Evolutionary conservation across 2,113 vertebrate species (phyloP).

Genomic region (rabbit (Oryctolagus cuniculus)): mOryCun1.1 NC_091440.1:41242001-41242500

Average conservation of each 20-base stretch:
- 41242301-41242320: conserved; percentile 67
- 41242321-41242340: conserved; percentile 63
- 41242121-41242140: background rate
- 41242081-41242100: background rate
- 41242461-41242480: conserved; percentile 51
- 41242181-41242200: background rate
- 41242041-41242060: background rate
- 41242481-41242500: background rate
- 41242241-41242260: background rate
- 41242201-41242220: background rate
- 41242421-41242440: conserved; percentile 49
- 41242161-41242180: background rate
- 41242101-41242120: background rate
- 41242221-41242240: background rate
- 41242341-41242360: conserved; percentile 49
- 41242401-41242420: conserved; percentile 30
- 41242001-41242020: background rate
- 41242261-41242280: background rate
- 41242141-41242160: background rate
- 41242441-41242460: conserved; percentile 23
- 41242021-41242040: background rate
- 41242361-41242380: conserved; percentile 59
- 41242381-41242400: conserved; percentile 60
- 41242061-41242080: background rate
- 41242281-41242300: background rate